Base-by-base conservation (phyloP, 2,888 invertebrate genomes). In the Carterocephalus palaemon region DNA sequence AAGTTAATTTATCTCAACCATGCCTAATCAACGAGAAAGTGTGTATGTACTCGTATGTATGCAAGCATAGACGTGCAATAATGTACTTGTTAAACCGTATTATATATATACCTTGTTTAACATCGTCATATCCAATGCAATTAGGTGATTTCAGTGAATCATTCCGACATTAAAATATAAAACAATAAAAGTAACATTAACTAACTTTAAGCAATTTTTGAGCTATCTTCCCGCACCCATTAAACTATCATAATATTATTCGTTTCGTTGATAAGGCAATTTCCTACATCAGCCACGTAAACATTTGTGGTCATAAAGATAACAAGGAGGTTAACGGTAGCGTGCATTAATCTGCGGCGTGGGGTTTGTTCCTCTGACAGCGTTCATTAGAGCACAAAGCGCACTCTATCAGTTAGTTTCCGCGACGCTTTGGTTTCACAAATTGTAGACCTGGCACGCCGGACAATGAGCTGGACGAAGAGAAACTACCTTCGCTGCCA, bases 351-450 rank as follows among this genome's bases (percentile, higher is more conserved):
- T 80, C 71, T 75, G 57, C 52, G 62, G 60, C 59, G 60, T 64
- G 64, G 64, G 72, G 75, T 75, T 78, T 75, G 80, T 77, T 71
- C 68, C 56, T 66, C 75, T 73, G 80, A 81, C 81, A 79, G 72
- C 68, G 65, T 80, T 81, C 81, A 83, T 83, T 80, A 80, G 64
- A 63, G 59, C 69, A 81, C 80, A 81, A 82, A 66, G 82, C 70
- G 60, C 62, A 65, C 74, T 75, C 80, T 78, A 80, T 78, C 78
- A 70, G 73, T 62, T 72, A 75, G 78, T 75, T 78, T 77, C 77
- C 76, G 64, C 52, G 57, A 63, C 57, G 67, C 64, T 65, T 67
- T 69, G 70, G 65, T 68, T 75, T 73, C 70, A 73, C 76, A 76
- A 78, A 80, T 78, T 78, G 73, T 6, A 4, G 19, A 22, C 28